phyloP scores from a whole-genome alignment of 1,140 invertebrate species.

The Radopholus similis region DNA sequence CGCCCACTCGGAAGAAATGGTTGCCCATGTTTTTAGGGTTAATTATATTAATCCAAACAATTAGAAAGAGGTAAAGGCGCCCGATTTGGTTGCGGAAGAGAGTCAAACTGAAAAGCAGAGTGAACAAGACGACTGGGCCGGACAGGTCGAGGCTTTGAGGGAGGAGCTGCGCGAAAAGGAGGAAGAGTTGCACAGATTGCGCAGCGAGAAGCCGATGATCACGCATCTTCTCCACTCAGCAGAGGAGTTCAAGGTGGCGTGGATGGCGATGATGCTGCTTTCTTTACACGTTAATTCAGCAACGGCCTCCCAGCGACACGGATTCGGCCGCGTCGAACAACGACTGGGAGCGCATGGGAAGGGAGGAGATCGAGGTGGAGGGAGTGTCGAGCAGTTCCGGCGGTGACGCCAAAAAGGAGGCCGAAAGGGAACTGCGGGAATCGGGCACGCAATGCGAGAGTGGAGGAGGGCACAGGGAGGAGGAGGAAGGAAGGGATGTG shows the following conservation, averaged over 20 bases:
- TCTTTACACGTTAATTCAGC: constrained; percentile 3
- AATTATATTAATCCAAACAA: not conserved
- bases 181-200: constrained; percentile 9
- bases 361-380: constrained; percentile 14
- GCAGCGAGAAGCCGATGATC: constrained; percentile 63
- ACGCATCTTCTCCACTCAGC: not conserved
- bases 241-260: constrained; percentile 15
- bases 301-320: constrained; percentile 25
- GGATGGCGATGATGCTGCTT: not conserved
- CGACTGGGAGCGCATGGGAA: constrained; percentile 34
- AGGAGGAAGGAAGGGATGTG: not conserved
- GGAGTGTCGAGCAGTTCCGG: constrained; percentile 8
- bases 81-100: not conserved
- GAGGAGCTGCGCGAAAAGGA: not conserved
- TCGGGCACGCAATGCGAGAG: not conserved
- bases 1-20: not conserved
- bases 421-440: not conserved
- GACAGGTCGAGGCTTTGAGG: not conserved
- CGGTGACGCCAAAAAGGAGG: constrained; percentile 9
- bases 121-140: not conserved
- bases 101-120: not conserved
- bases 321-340: constrained; percentile 24
- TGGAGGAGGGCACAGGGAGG: not conserved
- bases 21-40: not conserved
- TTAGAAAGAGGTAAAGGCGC: not conserved